A percentile compares a stretch with the other conserved stretches of the same genome.
Evolutionary conservation across 2,888 invertebrate genomes (phyloP).

Genomic region (Uropetala carovei): DNA sequence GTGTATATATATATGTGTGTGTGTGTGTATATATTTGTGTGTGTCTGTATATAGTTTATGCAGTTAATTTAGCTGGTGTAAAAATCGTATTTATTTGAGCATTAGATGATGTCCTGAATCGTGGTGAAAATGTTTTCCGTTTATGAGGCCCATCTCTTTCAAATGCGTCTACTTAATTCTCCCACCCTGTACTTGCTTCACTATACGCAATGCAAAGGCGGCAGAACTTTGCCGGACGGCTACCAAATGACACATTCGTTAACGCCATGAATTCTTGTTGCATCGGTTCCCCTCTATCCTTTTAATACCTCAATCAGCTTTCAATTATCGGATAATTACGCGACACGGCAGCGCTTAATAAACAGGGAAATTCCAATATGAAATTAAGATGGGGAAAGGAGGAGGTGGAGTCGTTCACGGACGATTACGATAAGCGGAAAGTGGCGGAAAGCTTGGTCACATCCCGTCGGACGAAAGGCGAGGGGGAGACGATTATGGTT

Average conservation of each 20-base stretch:
- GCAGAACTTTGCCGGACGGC: no score
- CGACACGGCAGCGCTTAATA: constrained; percentile 11
- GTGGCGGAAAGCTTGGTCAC: not conserved
- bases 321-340: not conserved
- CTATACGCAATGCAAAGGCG: no score
- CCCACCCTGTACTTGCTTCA: no score
- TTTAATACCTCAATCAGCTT: not conserved
- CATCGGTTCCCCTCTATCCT: not conserved
- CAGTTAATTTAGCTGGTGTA: no score
- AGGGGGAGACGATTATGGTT: not conserved
- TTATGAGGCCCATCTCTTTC: not conserved
- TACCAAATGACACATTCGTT: not conserved
- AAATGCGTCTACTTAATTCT: no score
- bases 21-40: no score
- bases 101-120: not conserved
- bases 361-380: not conserved
- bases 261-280: not conserved
- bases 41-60: no score
- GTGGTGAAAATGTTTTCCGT: not conserved
- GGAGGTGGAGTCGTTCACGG: not conserved
- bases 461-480: constrained; percentile 1
- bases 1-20: no score
- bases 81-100: no score
- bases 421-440: not conserved
- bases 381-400: not conserved